phyloP scores from a whole-genome alignment of 1,140 invertebrate genomes.

The Pseudomyrmex flavicornis region DNA sequence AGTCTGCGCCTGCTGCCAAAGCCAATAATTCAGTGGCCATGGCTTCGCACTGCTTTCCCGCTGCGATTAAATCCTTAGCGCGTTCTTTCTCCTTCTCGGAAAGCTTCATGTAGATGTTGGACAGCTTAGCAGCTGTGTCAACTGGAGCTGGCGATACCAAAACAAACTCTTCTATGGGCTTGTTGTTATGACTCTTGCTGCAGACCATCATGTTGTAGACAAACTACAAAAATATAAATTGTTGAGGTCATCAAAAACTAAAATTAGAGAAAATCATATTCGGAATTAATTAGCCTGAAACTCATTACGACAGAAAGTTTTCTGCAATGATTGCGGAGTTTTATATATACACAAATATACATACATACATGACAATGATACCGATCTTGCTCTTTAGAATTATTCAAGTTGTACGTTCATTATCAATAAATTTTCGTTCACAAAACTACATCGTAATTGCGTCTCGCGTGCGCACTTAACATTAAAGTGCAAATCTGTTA shows the following conservation, averaged over 20 bases:
- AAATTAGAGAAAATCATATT: no score
- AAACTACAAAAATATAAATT: slow-evolving; percentile 88
- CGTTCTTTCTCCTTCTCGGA: slow-evolving; percentile 98
- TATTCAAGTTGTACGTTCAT: slow-evolving; percentile 12
- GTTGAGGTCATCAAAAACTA: background rate
- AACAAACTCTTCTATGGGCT: slow-evolving; percentile 98
- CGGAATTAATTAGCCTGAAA: background rate
- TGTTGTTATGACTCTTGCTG: slow-evolving; percentile 98
- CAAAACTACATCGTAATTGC: background rate
- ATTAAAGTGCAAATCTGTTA: slow-evolving; percentile 73
- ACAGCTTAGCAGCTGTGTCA: slow-evolving; percentile 98
- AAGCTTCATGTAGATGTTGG: slow-evolving; percentile 95
- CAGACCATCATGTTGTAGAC: slow-evolving; percentile 99
- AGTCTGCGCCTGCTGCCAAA: slow-evolving; percentile 96
- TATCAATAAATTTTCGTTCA: slow-evolving; percentile 39
- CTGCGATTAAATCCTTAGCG: slow-evolving; percentile 97
- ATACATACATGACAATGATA: background rate
- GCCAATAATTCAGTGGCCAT: slow-evolving; percentile 99
- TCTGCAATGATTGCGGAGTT: background rate
- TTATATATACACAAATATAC: background rate
- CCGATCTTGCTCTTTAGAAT: slow-evolving; percentile 15
- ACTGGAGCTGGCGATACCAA: slow-evolving; percentile 98
- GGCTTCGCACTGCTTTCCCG: slow-evolving; percentile 97
- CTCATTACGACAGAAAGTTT: slow-evolving; percentile 1
- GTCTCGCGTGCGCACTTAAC: slow-evolving; percentile 74